Base-by-base conservation (phyloP, 2,797 vertebrate genomes). In the Knipowitschia caucasica region DNA sequence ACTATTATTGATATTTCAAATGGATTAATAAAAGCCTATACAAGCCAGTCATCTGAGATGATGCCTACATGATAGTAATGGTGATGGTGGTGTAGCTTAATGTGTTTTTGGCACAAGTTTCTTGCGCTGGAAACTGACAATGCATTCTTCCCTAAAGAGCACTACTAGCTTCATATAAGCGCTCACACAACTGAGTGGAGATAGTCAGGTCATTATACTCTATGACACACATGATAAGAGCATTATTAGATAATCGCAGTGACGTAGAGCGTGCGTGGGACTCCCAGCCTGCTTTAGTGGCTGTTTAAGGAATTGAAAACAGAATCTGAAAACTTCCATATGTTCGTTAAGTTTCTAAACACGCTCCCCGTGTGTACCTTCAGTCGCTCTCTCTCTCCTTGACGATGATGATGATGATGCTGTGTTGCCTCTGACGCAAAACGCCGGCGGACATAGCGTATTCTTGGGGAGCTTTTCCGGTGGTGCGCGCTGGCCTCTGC, bases 311-410 rank as follows among this genome's bases (percentile, higher is more conserved):
- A 11, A 34, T n/a, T 33, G 34, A 21, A 1, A 8, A 2, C 10
- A 36, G 1, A 2, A 1, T 20, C 17, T 14, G 11, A 49, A 30
- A 53, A 59, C 34, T 42, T 36, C 9, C 42, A 2, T 1, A 21
- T 30, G 2, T 50, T 5, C 8, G 0, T 15, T 3, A 6, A 2
- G 25, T 17, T 43, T 25, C 5, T 33, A 15, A 2, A 9, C 14
- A 11, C 6, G 30, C 5, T 4, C 29, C 42, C n/a, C 1, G 6
- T 30, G 27, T 58, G 43, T 83, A 89, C 88, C 89, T 85, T 74
- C 62, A 20, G 30, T 30, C 4, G 71, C 58, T 59, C 30, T 46
- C 26, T 42, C 69, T 26, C 25, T 73, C 12, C 12, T 25, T n/a
- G 74, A 50, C 26, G 65, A 56, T 15, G 71, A 69, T 14, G 9